phyloP scores from a whole-genome alignment of 2,113 vertebrate genomes.

The Gavialis gangeticus region DNA sequence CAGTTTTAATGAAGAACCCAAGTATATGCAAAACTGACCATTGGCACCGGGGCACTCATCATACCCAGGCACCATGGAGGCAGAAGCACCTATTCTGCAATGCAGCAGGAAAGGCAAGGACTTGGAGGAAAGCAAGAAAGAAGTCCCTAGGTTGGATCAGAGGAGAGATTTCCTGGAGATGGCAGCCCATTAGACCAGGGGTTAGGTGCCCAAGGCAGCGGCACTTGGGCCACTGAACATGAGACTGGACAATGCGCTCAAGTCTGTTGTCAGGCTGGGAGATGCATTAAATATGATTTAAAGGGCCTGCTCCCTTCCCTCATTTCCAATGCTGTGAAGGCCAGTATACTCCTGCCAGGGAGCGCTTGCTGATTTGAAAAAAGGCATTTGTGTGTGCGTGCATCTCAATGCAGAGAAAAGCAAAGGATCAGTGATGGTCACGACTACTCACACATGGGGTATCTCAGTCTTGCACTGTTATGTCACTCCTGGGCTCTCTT shows the following conservation, averaged over 20 bases:
- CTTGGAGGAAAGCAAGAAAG: fast-evolving
- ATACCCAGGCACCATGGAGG: fast-evolving
- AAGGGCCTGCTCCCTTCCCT: background rate
- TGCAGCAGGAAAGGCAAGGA: background rate
- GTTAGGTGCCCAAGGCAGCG: fast-evolving
- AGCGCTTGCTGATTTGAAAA: background rate
- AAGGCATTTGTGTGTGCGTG: background rate
- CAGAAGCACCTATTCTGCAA: fast-evolving
- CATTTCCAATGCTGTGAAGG: too few species aligned
- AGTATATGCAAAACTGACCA: fast-evolving
- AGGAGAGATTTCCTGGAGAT: background rate
- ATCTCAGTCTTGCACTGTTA: background rate
- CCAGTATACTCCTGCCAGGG: background rate
- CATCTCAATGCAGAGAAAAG: background rate
- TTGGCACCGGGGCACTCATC: fast-evolving
- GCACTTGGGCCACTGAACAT: background rate
- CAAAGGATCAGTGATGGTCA: background rate
- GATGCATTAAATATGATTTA: background rate
- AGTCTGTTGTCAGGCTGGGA: background rate
- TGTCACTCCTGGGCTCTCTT: background rate
- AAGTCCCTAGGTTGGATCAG: fast-evolving
- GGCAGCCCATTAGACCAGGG: background rate
- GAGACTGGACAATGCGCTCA: too few species aligned
- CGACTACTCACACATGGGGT: background rate
- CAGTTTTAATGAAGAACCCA: fast-evolving